phyloP scores from a whole-genome alignment of 1,140 invertebrate genomes.

The Drosophila navojoa region DNA sequence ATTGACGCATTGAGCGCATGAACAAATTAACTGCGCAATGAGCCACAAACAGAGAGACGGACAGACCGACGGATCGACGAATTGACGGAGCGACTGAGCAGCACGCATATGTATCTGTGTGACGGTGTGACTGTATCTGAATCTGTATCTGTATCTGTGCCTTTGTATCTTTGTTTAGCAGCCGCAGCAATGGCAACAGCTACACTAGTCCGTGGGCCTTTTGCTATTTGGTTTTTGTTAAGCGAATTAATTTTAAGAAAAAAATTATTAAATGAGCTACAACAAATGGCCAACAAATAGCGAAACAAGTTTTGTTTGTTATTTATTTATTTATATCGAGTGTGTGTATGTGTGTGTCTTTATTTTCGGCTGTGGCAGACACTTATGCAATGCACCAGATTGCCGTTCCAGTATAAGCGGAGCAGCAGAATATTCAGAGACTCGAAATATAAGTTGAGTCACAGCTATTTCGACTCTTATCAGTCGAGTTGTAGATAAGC shows the following conservation, averaged over 20 bases:
- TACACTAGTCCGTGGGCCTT: slow-evolving; percentile 34
- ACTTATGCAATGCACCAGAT: slow-evolving; percentile 42
- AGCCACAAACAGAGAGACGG: slow-evolving; percentile 19
- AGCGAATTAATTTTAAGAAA: slow-evolving; percentile 45
- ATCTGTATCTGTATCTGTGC: slow-evolving; percentile 29
- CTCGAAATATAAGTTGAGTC: slow-evolving; percentile 29
- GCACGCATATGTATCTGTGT: slow-evolving; percentile 40
- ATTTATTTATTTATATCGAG: not conserved
- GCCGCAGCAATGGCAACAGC: slow-evolving; percentile 19
- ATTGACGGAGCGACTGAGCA: slow-evolving; percentile 7
- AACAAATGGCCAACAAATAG: slow-evolving; percentile 42
- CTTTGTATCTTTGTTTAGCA: slow-evolving; percentile 45
- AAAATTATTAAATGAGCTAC: slow-evolving; percentile 54
- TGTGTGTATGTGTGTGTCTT: not conserved
- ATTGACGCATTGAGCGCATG: slow-evolving; percentile 79
- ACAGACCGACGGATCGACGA: slow-evolving; percentile 7
- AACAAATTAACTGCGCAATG: slow-evolving; percentile 81
- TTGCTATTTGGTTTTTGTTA: slow-evolving; percentile 45
- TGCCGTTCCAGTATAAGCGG: slow-evolving; percentile 8
- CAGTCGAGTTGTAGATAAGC: slow-evolving; percentile 38
- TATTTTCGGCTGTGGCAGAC: slow-evolving; percentile 18
- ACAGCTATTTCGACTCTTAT: slow-evolving; percentile 30
- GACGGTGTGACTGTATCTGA: not conserved
- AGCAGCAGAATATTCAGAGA: slow-evolving; percentile 31
- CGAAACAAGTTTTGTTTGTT: slow-evolving; percentile 53